Conservation (phyloP, 1,140 invertebrate genomes). For the Bombus confusus region DNA sequence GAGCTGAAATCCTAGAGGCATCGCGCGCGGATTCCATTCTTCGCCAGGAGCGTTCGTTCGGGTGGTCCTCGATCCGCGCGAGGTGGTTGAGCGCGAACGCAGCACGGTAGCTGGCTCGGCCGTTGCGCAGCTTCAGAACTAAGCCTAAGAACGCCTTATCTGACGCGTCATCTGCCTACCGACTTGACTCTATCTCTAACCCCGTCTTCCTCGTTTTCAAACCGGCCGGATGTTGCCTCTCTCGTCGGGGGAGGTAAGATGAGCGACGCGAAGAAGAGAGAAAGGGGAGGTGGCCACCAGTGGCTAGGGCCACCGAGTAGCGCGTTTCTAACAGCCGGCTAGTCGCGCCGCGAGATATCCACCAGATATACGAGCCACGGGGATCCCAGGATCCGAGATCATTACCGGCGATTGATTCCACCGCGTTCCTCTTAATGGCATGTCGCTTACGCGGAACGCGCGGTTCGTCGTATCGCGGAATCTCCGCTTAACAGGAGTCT, state of each 20-base stretch:
- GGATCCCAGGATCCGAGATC: conserved; percentile 19
- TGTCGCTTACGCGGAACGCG: conserved; percentile 12
- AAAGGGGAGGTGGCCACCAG: neutral
- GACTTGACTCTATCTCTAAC: conserved; percentile 65
- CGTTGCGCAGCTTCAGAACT: conserved; percentile 58
- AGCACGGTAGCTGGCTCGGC: conserved; percentile 64
- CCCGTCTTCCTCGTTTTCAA: conserved; percentile 3
- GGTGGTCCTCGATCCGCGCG: conserved; percentile 65
- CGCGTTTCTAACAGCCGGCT: conserved; percentile 64
- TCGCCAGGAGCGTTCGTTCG: conserved; percentile 47
- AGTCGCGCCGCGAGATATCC: conserved; percentile 59
- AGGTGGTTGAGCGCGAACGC: conserved; percentile 17
- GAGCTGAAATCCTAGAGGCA: conserved; percentile 74
- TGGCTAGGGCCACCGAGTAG: conserved; percentile 43
- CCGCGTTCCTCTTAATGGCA: conserved; percentile 38
- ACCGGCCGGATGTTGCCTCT: conserved; percentile 29
- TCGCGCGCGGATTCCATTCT: conserved; percentile 52
- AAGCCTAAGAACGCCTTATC: conserved; percentile 74
- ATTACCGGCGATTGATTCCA: conserved; percentile 38
- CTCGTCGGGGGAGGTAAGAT: neutral
- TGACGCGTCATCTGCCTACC: conserved; percentile 72
- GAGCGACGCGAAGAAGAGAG: neutral
- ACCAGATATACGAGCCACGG: conserved; percentile 38
- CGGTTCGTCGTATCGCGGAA: conserved; percentile 11
- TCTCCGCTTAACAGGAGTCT: conserved; percentile 28